Evolutionary conservation across 2,797 vertebrate genomes (phyloP).

Genomic region (Bradypodion ventrale): DNA sequence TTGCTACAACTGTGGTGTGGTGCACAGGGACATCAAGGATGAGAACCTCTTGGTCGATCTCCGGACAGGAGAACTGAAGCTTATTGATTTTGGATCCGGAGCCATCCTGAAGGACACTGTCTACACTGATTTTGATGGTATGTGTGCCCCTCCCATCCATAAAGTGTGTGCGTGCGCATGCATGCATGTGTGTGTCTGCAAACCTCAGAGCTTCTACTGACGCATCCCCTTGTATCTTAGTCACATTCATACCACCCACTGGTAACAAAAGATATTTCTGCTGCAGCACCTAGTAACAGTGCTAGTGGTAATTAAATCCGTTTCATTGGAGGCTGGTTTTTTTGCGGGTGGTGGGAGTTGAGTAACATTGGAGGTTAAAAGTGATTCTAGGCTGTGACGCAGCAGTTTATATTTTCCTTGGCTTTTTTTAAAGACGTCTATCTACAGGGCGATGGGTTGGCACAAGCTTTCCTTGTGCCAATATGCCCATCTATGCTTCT

Average conservation of each 20-base stretch:
- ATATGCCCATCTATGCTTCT: conserved; percentile 55
- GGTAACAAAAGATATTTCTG: not conserved
- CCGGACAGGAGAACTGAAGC: conserved; percentile 91
- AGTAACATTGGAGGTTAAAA: conserved; percentile 63
- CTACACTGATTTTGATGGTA: conserved; percentile 98
- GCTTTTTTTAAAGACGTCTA: conserved; percentile 72
- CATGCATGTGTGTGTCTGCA: not conserved
- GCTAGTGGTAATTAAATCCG: conserved; percentile 54
- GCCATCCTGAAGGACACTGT: conserved; percentile 97
- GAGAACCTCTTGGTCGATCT: conserved; percentile 97
- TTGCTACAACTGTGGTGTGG: conserved; percentile 93
- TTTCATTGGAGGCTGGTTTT: conserved; percentile 39
- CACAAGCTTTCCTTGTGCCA: conserved; percentile 43
- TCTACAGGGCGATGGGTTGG: conserved; percentile 74
- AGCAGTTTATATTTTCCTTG: conserved; percentile 78
- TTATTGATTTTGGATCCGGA: conserved; percentile 97
- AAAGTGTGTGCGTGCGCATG: not conserved
- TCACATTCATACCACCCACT: not conserved
- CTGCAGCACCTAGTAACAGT: conserved; percentile 17
- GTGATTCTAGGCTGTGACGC: conserved; percentile 81
- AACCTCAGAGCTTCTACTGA: not conserved
- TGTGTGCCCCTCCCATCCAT: conserved; percentile 45
- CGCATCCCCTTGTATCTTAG: not conserved
- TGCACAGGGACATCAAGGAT: conserved; percentile 97
- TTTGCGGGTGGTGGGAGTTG: conserved; percentile 40